Evolutionary conservation across 2,888 invertebrate genomes (phyloP).

Genomic region (Mamestra brassicae): DNA sequence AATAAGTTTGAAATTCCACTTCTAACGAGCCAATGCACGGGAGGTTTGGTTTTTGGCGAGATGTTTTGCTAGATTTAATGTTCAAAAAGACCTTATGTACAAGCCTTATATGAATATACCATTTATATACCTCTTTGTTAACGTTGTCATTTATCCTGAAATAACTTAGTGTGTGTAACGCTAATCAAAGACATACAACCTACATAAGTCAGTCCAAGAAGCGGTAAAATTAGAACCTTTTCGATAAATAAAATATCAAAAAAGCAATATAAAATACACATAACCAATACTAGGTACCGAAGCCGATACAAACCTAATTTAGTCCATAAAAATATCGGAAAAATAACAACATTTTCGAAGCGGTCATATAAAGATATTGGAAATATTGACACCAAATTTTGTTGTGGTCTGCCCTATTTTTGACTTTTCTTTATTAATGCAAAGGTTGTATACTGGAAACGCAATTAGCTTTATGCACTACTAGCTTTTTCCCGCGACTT

Average conservation of each 20-base stretch:
- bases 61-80: too few relatives aligned
- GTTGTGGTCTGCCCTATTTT: neutral
- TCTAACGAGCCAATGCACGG: too few relatives aligned
- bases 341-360: constrained; percentile 27
- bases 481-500: too few relatives aligned
- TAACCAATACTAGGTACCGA: constrained; percentile 18
- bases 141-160: too few relatives aligned
- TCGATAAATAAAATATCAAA: constrained; percentile 7
- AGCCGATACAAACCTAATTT: constrained; percentile 33
- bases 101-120: too few relatives aligned
- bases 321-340: constrained; percentile 27
- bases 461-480: too few relatives aligned
- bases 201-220: neutral
- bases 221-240: neutral
- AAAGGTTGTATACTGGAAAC: neutral
- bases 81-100: too few relatives aligned
- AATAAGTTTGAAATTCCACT: too few relatives aligned
- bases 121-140: too few relatives aligned
- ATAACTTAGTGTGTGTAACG: too few relatives aligned
- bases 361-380: constrained; percentile 24
- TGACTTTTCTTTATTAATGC: constrained; percentile 6
- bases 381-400: constrained; percentile 24
- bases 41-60: too few relatives aligned
- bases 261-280: constrained; percentile 30
- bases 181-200: too few relatives aligned